Conservation (phyloP, 2,888 invertebrate species). For the Ashinkailepas kermadecensis region DNA sequence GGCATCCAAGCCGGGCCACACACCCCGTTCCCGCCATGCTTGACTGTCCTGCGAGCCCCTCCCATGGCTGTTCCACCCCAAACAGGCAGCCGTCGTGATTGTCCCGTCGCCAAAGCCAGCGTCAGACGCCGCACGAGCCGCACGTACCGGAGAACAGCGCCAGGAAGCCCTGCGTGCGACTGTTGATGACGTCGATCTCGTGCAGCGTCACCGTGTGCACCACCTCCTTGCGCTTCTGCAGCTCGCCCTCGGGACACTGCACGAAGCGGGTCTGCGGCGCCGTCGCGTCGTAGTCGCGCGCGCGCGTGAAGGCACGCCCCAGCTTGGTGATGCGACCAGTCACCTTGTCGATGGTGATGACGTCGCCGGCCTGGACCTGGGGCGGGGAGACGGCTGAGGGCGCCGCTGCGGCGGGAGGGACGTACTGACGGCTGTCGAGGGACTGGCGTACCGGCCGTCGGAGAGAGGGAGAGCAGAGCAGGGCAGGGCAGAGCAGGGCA, state of each 20-base stretch:
- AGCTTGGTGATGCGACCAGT: slow-evolving; percentile 86
- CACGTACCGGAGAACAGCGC: slow-evolving; percentile 81
- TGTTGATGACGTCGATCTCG: slow-evolving; percentile 98
- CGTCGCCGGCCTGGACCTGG: slow-evolving; percentile 83
- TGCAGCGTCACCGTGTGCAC: slow-evolving; percentile 98
- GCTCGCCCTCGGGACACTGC: slow-evolving; percentile 95
- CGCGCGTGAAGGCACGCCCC: slow-evolving; percentile 90
- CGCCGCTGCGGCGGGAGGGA: too few relatives aligned
- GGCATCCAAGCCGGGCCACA: too few relatives aligned
- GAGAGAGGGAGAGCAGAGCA: too few relatives aligned
- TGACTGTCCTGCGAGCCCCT: too few relatives aligned
- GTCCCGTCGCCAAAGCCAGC: not conserved
- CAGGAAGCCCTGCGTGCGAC: slow-evolving; percentile 92
- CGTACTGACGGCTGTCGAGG: too few relatives aligned
- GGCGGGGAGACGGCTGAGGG: slow-evolving; percentile 14
- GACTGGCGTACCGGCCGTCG: too few relatives aligned
- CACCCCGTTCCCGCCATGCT: too few relatives aligned
- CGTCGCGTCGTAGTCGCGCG: slow-evolving; percentile 96
- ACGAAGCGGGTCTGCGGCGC: slow-evolving; percentile 76
- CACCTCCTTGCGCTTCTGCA: slow-evolving; percentile 93
- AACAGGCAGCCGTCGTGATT: too few relatives aligned
- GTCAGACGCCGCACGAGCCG: slow-evolving; percentile 24
- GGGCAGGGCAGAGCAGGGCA: too few relatives aligned
- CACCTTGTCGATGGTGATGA: slow-evolving; percentile 96
- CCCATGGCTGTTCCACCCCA: too few relatives aligned